phyloP scores from a whole-genome alignment of 1,140 invertebrate species.

The Triops cancriformis region DNA sequence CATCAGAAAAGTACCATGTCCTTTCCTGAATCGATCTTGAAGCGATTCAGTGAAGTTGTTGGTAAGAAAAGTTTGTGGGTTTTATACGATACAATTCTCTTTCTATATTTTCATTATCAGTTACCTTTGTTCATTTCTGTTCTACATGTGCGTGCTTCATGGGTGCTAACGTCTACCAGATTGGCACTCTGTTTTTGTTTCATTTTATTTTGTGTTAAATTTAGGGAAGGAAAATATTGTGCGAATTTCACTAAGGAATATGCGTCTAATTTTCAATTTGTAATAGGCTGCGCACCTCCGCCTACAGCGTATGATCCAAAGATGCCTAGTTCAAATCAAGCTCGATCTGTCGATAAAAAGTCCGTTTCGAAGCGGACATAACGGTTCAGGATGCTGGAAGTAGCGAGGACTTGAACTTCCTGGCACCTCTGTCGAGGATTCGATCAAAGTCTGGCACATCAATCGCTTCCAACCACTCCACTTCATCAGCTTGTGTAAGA shows the following conservation, averaged over 20 bases:
- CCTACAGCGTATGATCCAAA: slow-evolving; percentile 27
- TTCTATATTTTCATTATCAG: no score
- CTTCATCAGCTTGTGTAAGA: background rate
- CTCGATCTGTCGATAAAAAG: background rate
- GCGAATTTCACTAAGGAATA: background rate
- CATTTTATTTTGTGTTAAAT: background rate
- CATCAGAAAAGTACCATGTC: background rate
- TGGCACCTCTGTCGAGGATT: background rate
- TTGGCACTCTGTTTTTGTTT: no score
- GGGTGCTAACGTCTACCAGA: no score
- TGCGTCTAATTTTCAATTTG: background rate
- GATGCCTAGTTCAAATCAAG: background rate
- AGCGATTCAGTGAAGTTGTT: background rate
- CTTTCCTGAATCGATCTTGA: background rate
- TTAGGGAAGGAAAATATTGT: no score
- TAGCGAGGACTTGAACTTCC: background rate
- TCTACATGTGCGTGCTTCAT: no score
- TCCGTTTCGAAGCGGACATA: background rate
- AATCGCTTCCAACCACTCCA: slow-evolving; percentile 1
- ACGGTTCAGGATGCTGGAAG: background rate
- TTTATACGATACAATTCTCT: background rate
- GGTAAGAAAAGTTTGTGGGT: background rate
- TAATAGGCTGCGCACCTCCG: slow-evolving; percentile 21
- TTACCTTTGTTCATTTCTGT: no score
- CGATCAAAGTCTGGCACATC: slow-evolving; percentile 19